phyloP scores from a whole-genome alignment of 2,113 vertebrate species.

The Circaetus gallicus region DNA sequence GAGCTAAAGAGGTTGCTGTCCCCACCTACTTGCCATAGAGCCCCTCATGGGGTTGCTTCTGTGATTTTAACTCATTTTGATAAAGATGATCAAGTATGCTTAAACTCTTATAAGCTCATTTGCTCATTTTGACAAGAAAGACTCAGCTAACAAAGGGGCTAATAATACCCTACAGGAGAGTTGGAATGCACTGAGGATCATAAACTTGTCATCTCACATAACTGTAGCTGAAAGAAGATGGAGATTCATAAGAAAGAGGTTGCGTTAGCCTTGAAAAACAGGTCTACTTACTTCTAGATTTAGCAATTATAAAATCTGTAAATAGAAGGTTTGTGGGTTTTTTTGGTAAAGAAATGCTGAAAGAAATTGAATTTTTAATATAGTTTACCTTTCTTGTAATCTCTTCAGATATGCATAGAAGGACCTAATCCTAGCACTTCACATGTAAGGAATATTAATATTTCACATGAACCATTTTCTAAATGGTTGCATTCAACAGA shows the following conservation, averaged over 20 bases:
- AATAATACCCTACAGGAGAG: slow-evolving; percentile 13
- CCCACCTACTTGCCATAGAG: neutral
- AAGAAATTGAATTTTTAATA: neutral
- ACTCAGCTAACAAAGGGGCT: slow-evolving; percentile 3
- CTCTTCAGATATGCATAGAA: neutral
- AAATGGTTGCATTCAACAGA: neutral
- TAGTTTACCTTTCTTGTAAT: neutral
- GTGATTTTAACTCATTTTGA: neutral
- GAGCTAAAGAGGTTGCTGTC: neutral
- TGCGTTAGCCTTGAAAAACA: slow-evolving; percentile 4
- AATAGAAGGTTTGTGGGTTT: neutral
- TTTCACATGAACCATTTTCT: neutral
- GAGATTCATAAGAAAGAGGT: neutral
- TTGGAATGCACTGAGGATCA: neutral
- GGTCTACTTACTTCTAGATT: neutral
- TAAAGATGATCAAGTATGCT: neutral
- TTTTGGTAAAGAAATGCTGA: neutral
- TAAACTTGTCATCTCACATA: neutral
- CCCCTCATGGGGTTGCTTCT: neutral
- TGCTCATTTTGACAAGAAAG: slow-evolving; percentile 27
- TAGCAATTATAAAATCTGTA: neutral
- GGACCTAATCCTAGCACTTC: neutral
- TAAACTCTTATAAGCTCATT: neutral
- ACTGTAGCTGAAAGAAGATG: neutral
- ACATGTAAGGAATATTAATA: neutral